phyloP scores from a whole-genome alignment of 2,113 vertebrate genomes.

The Rhea pennata region DNA sequence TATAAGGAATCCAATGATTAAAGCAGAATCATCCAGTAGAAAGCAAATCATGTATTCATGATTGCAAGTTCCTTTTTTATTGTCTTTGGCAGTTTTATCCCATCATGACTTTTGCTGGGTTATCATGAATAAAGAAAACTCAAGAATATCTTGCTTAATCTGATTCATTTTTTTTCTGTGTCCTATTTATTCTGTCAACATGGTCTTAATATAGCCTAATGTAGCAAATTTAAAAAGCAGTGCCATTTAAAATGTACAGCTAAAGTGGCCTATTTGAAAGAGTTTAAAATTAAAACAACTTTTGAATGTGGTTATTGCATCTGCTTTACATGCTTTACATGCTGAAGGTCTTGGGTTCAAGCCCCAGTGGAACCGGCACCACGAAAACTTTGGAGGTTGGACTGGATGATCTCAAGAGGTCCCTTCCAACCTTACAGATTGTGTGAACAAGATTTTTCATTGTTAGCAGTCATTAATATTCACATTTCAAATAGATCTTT shows the following conservation, averaged over 20 bases:
- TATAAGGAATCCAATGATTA: not conserved
- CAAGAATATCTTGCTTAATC: not conserved
- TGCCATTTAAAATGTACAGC: not conserved
- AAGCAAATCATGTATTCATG: not conserved
- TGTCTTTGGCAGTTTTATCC: not conserved
- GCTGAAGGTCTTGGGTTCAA: no score
- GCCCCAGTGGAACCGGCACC: no score
- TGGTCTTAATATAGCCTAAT: not conserved
- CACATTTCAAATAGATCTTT: not conserved
- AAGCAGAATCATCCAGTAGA: not conserved
- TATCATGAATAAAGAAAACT: not conserved
- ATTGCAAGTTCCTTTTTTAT: not conserved
- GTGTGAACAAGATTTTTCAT: not conserved
- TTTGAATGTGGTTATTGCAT: not conserved
- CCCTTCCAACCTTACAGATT: no score
- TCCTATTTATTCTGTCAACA: not conserved
- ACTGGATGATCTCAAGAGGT: no score
- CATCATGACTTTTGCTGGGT: not conserved
- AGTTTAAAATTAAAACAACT: not conserved
- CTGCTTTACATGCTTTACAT: no score
- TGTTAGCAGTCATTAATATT: not conserved
- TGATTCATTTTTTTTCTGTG: not conserved
- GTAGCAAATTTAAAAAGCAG: not conserved
- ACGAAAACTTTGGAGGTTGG: no score
- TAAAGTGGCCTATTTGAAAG: not conserved